Conservation (phyloP, 2,888 invertebrate species). For the Tromatobia lineatoria region DNA sequence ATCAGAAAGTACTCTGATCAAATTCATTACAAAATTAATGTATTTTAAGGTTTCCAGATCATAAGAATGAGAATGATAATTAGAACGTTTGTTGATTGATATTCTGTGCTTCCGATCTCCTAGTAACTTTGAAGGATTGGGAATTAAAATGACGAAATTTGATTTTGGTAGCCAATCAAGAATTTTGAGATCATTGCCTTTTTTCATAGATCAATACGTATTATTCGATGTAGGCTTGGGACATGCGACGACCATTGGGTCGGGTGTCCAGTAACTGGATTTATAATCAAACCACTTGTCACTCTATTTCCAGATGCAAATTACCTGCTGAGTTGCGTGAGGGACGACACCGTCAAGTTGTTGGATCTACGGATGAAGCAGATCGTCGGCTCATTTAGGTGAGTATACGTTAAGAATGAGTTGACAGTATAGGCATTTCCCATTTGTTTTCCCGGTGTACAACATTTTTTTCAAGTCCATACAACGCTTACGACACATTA, state of each 20-base stretch:
- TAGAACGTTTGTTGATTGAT: too few species aligned
- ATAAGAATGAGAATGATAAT: too few species aligned
- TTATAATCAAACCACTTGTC: conserved; percentile 34
- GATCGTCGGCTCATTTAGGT: conserved; percentile 96
- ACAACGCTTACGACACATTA: neutral
- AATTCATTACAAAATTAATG: too few species aligned
- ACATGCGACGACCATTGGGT: conserved; percentile 24
- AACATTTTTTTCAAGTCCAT: neutral
- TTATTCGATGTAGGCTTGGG: neutral
- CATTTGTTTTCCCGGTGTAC: neutral
- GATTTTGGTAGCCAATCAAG: neutral
- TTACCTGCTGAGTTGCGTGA: conserved; percentile 95
- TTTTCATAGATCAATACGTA: too few species aligned
- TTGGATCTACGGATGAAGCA: conserved; percentile 98
- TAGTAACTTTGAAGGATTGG: too few species aligned
- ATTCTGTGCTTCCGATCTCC: too few species aligned
- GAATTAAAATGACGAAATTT: too few species aligned
- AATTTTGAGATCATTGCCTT: neutral
- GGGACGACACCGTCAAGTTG: conserved; percentile 97
- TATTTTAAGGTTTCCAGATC: too few species aligned
- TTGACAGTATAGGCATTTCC: neutral
- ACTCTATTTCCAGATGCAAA: conserved; percentile 91
- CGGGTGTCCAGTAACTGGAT: conserved; percentile 47
- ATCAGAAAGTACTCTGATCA: too few species aligned
- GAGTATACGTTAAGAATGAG: conserved; percentile 82